These are phyloP conservation scores for Bothrops jararaca DNA, from an alignment of 2,113 vertebrate species.

Conservation along the genomic window DNA sequence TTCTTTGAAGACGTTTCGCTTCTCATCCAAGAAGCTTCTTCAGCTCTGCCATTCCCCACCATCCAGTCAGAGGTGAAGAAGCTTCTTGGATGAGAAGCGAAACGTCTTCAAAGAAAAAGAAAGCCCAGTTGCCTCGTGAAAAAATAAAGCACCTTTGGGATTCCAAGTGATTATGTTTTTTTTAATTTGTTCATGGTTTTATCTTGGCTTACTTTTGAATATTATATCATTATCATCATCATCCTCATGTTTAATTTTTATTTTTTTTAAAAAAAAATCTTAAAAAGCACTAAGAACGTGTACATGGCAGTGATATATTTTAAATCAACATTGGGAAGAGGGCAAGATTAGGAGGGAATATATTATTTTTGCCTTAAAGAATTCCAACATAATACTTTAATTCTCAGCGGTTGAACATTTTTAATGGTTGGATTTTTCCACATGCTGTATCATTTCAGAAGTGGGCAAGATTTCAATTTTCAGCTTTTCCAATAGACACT, in stretches of 20 bases:
- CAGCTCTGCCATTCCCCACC: too few relatives aligned
- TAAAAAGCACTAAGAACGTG: neutral
- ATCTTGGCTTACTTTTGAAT: neutral
- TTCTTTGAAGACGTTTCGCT: too few relatives aligned
- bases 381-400: neutral
- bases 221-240: neutral
- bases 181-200: neutral
- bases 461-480: slow-evolving; percentile 20
- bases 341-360: neutral
- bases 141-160: neutral
- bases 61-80: too few relatives aligned
- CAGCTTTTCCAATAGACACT: neutral
- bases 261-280: neutral
- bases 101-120: too few relatives aligned
- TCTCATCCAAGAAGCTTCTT: too few relatives aligned
- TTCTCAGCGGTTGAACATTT: neutral
- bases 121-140: too few relatives aligned
- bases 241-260: neutral
- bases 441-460: neutral
- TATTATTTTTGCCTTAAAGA: neutral
- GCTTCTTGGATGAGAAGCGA: too few relatives aligned
- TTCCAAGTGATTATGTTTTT: neutral
- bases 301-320: neutral
- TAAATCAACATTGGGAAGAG: neutral
- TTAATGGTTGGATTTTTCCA: neutral